Base-by-base conservation (phyloP, 2,113 vertebrate species). In the Lichenostomus cassidix region DNA sequence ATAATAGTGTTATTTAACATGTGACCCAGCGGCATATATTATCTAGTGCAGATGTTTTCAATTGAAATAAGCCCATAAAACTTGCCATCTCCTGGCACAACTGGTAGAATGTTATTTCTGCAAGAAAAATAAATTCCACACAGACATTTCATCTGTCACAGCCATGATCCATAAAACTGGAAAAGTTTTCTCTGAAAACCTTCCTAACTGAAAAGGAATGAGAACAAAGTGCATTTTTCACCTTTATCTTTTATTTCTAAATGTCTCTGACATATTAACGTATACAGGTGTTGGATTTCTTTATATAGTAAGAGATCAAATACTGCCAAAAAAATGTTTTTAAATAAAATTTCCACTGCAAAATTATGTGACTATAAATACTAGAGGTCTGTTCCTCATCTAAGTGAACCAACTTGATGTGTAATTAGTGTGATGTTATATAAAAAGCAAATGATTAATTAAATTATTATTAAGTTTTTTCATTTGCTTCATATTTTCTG, bases 11-110 rank as follows among this genome's bases (percentile, higher is more conserved):
- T 92, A 94, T 83, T 95, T 95, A 95, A 96, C 49, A 77, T 95
- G 77, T 88, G 90, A 96, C 85, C 82, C 68, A 53, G 55, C 4
- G 2, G 71, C 82, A 94, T 89, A 75, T 68, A 60, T 87, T 94
- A 91, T 80, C 70, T 75, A 71, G 63, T 89, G 74, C 93, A 97
- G 89, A 96, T 95, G 87, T 94, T 97, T 94, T 86, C 91, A 92
- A 20, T 33, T 87, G 79, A 82, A 91, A 93, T 76, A 95, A 90
- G 42, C 55, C 42, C 63, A 92, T 92, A 96, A 95, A 93, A 91
- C 73, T 97, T 88, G 60, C 91, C 37, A 74, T 95, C 80, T 92
- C 55, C 65, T 94, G 67, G 85, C 64, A 93, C 46, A 92, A 80
- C 58, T 93, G 47, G 91, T 81, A 91, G 62, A 91, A 73, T 10